Evolutionary conservation across 2,888 invertebrate species (phyloP), one percentile per base, ranked within the genome.

Genomic region (Agonopterix arenella): DNA sequence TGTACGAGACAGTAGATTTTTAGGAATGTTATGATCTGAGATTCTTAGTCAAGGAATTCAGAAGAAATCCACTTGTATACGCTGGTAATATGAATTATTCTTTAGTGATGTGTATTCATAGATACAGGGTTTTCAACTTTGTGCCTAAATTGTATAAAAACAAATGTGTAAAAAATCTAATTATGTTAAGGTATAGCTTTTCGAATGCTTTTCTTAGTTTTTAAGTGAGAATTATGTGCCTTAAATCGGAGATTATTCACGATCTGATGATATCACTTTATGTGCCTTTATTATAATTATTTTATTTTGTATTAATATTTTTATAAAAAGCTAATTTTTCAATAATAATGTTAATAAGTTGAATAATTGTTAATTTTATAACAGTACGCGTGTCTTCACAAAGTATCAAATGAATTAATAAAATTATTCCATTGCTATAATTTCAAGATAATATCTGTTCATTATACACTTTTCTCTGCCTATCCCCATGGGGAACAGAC

Each of bases 191-290:
- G 40, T 40, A 28, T 28, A 28, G 28, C 28, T 11, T 45, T 45
- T 45, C 11, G 36, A n/a, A 40, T n/a, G 40, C 40, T 40, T 16
- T 36, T 38, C 8, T 41, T 47, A 47, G 47, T 9, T 28, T 9
- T 45, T 70, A 70, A 72, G 67, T 66, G 61, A 65, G 62, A 70
- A 66, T 63, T 49, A 78, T 70, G 83, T 83, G 83, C 83, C 82
- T 83, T 83, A 78, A 62, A 44, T 76, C 68, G 68, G 82, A 84
- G 75, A 82, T 83, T 78, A 77, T 66, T 62, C 59, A 61, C 67
- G 84, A 83, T 84, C 84, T 83, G 84, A 28, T 28, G 28, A 69
- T 62, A 52, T 64, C 64, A 59, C 60, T 66, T 64, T 61, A 68
- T 61, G 81, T 83, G 82, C 81, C 82, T 82, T 79, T 60, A 44